Percentiles rank a stretch among this genome's conserved stretches.
Evolutionary conservation across 2,113 vertebrate species (phyloP).

Genomic region (Euleptes europaea): DNA sequence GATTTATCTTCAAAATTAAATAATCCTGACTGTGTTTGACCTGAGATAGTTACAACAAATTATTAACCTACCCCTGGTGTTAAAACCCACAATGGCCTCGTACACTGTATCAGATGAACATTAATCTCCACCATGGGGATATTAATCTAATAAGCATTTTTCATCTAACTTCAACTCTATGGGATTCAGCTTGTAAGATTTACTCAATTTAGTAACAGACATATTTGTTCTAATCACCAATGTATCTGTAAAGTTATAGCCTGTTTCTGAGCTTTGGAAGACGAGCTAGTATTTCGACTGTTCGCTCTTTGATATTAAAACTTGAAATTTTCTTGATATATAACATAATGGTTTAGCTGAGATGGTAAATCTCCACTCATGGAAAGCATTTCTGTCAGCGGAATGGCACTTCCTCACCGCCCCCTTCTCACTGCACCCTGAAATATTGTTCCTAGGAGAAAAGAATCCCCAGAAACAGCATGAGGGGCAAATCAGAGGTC

Average conservation of each 20-base stretch:
- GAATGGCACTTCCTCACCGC: too few species aligned
- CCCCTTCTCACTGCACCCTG: too few species aligned
- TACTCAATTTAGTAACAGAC: background rate
- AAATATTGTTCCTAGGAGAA: too few species aligned
- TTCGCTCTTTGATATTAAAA: background rate
- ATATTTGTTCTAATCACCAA: background rate
- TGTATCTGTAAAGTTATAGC: background rate
- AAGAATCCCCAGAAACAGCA: too few species aligned
- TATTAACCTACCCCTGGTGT: background rate
- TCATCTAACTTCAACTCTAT: background rate
- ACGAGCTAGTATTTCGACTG: background rate
- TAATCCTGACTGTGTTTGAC: constrained; percentile 5
- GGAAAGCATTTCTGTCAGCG: too few species aligned
- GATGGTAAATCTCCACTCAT: too few species aligned
- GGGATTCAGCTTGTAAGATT: background rate
- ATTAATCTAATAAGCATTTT: constrained; percentile 14
- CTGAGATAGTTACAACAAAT: constrained; percentile 15
- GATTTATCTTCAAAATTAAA: constrained; percentile 10
- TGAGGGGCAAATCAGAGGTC: too few species aligned
- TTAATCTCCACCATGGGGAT: constrained; percentile 14
- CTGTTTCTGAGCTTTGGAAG: background rate
- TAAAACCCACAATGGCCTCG: background rate
- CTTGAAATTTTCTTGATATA: background rate
- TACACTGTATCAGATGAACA: background rate
- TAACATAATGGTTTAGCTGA: background rate